A percentile compares a stretch with the other conserved stretches of the same genome.
These are phyloP conservation scores for Neodiprion fabricii DNA, from an alignment of 1,140 invertebrate species.

Conservation along the genomic window DNA sequence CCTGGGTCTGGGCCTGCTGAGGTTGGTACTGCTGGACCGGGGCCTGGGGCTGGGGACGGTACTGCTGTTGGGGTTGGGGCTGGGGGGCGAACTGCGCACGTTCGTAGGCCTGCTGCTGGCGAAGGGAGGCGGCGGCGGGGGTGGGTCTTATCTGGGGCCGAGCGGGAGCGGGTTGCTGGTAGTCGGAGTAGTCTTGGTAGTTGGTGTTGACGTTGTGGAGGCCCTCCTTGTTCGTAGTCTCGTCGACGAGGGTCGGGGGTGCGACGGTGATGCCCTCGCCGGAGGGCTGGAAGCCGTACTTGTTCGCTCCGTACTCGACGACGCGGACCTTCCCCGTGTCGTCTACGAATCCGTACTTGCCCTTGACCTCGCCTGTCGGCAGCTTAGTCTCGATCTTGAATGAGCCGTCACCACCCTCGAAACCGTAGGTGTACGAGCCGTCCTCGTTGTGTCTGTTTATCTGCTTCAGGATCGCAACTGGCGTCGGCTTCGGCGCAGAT, in stretches of 20 bases:
- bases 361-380: constrained; percentile 79
- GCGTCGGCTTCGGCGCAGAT: constrained; percentile 66
- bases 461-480: constrained; percentile 83
- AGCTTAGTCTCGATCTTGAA: constrained; percentile 88
- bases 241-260: constrained; percentile 79
- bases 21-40: constrained; percentile 31
- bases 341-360: constrained; percentile 88
- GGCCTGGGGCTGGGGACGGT: constrained; percentile 20
- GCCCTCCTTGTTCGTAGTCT: constrained; percentile 66
- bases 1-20: constrained; percentile 51
- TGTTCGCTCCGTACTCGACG: constrained; percentile 88
- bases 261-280: constrained; percentile 87
- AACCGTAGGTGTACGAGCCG: constrained; percentile 87
- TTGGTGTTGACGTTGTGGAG: constrained; percentile 56
- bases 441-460: constrained; percentile 88
- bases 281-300: constrained; percentile 83
- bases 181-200: constrained; percentile 52
- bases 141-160: constrained; percentile 31
- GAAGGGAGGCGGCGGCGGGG: constrained; percentile 27
- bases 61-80: constrained; percentile 48
- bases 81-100: constrained; percentile 31
- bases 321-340: constrained; percentile 80
- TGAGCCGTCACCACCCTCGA: constrained; percentile 82
- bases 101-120: constrained; percentile 16
- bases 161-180: constrained; percentile 35